phyloP scores from a whole-genome alignment of 2,113 vertebrate species.

The Sapajus apella region DNA sequence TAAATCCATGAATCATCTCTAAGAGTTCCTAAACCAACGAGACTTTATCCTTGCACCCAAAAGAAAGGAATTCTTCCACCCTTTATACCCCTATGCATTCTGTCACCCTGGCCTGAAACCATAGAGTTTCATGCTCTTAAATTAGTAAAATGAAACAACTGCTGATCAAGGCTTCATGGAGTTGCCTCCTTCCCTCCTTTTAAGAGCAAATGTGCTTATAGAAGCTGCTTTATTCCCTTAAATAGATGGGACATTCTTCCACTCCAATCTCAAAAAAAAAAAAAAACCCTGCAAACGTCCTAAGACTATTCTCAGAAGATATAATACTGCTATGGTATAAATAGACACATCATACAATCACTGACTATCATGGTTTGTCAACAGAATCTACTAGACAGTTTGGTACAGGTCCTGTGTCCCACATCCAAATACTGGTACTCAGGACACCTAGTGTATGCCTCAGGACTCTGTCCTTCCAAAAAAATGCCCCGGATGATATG shows the following conservation, averaged over 20 bases:
- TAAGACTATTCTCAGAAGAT: not conserved
- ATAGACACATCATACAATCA: not conserved
- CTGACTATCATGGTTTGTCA: not conserved
- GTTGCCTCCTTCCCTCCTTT: not conserved
- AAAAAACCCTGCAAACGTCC: not conserved
- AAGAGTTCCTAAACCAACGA: not conserved
- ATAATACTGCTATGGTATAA: not conserved
- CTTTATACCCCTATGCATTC: not conserved
- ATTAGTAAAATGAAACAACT: not conserved
- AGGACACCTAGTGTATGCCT: not conserved
- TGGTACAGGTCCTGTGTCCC: not conserved
- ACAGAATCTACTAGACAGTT: not conserved
- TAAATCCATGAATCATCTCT: conserved; percentile 7
- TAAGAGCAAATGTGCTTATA: not conserved
- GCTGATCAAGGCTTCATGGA: not conserved
- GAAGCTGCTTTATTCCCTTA: conserved; percentile 12
- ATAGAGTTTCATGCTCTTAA: conserved; percentile 3
- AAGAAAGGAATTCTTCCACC: not conserved
- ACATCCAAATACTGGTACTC: not conserved
- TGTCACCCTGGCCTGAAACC: not conserved
- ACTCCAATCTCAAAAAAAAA: not conserved
- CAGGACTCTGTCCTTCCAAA: not conserved
- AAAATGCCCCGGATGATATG: not conserved
- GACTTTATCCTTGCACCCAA: not conserved
- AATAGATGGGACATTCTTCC: not conserved